Percentiles rank a stretch among this genome's conserved stretches.
Evolutionary conservation across 2,113 vertebrate genomes (phyloP).

Genomic region (Narcine bancroftii): DNA sequence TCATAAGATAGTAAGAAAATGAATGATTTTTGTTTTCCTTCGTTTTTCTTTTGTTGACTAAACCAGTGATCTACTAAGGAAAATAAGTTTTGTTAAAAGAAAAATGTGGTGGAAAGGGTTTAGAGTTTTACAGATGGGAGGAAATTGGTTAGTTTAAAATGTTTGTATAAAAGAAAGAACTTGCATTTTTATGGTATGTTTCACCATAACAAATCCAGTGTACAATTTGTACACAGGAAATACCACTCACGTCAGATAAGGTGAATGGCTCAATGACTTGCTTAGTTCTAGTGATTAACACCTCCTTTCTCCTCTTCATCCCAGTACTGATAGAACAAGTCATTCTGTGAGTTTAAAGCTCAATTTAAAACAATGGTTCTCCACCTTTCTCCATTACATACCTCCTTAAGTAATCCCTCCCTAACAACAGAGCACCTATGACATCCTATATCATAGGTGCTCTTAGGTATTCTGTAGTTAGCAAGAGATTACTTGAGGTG

Average conservation of each 20-base stretch:
- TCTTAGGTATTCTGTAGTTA: no score
- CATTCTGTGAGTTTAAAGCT: not conserved
- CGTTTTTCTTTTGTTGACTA: not conserved
- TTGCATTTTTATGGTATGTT: not conserved
- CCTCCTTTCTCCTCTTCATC: not conserved
- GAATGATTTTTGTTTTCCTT: not conserved
- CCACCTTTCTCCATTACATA: no score
- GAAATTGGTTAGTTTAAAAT: not conserved
- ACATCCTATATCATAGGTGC: no score
- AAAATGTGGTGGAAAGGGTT: not conserved
- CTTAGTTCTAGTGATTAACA: not conserved
- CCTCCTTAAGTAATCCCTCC: no score
- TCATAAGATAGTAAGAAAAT: not conserved
- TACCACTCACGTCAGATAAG: not conserved
- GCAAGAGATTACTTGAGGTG: no score
- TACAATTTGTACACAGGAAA: not conserved
- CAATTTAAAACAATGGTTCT: no score
- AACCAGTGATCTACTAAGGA: not conserved
- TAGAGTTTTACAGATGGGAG: not conserved
- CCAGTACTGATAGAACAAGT: not conserved
- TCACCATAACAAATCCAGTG: not conserved
- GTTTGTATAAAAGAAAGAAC: not conserved
- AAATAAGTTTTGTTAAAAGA: not conserved
- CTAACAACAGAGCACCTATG: no score
- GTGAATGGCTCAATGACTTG: not conserved